A percentile compares a stretch with the other conserved stretches of the same genome.
phyloP scores from a whole-genome alignment of 2,797 vertebrate species.

The Sus cebifrons region DNA sequence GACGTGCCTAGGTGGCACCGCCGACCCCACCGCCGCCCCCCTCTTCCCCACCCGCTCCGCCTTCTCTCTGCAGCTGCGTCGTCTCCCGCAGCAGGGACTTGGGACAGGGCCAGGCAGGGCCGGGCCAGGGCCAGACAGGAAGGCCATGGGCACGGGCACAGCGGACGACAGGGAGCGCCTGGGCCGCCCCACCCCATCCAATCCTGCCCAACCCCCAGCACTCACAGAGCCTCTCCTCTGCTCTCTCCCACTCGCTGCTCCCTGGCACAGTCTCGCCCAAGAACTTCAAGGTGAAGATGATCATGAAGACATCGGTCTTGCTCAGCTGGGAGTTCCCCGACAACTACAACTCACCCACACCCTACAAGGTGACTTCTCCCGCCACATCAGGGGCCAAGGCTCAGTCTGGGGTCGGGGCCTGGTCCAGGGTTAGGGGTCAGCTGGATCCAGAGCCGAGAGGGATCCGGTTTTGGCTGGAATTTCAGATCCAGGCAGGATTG shows the following conservation, averaged over 20 bases:
- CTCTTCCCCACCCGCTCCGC: not conserved
- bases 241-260: constrained; percentile 75
- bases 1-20: constrained; percentile 84
- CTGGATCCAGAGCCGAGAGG: too few species aligned
- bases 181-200: constrained; percentile 69
- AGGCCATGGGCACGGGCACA: constrained; percentile 77
- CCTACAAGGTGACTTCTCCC: constrained; percentile 92
- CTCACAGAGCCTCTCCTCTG: constrained; percentile 76
- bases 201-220: fast-evolving
- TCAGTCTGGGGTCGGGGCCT: not conserved
- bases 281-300: constrained; percentile 99
- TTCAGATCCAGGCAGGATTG: not conserved
- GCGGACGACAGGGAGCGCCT: constrained; percentile 73
- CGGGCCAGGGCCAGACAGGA: constrained; percentile 84
- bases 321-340: constrained; percentile 98
- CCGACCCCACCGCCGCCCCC: not conserved
- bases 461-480: not conserved
- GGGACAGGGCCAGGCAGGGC: constrained; percentile 85
- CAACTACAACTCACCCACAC: constrained; percentile 92
- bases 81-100: constrained; percentile 68
- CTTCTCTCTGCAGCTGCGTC: constrained; percentile 78
- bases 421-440: too few species aligned
- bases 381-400: fast-evolving
- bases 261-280: constrained; percentile 96
- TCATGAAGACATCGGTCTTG: constrained; percentile 96